Evolutionary conservation across 2,888 invertebrate species (phyloP).

Genomic region (Acanthosepion lycidas): DNA sequence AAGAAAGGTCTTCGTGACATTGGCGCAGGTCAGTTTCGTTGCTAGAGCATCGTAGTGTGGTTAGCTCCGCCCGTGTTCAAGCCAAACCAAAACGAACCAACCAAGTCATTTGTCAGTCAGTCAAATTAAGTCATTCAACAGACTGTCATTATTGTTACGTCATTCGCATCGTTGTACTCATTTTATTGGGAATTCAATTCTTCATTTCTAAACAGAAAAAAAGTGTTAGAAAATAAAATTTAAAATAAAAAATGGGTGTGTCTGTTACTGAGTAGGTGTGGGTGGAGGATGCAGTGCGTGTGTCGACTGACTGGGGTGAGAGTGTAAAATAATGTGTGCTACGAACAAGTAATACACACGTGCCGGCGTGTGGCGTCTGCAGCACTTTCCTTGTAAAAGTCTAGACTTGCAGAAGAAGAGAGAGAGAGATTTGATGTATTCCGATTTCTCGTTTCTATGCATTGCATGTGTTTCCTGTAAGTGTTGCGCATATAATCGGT

Average conservation of each 20-base stretch:
- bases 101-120: slow-evolving; percentile 1
- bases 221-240: neutral
- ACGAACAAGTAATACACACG: neutral
- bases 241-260: neutral
- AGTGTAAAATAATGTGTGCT: neutral
- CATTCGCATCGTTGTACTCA: neutral
- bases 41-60: neutral
- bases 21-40: neutral
- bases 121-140: neutral
- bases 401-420: neutral
- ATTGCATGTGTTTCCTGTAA: neutral
- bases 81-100: neutral
- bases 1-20: neutral
- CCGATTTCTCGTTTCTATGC: neutral
- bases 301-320: neutral
- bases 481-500: neutral
- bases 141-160: neutral
- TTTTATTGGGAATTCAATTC: neutral
- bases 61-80: neutral
- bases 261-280: slow-evolving; percentile 24
- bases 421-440: neutral
- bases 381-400: neutral
- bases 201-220: neutral
- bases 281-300: neutral
- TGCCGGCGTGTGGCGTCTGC: slow-evolving; percentile 33